Percentiles rank a stretch among this genome's conserved stretches.
phyloP scores from a whole-genome alignment of 2,888 invertebrate genomes.

The Saturnia japonica region DNA sequence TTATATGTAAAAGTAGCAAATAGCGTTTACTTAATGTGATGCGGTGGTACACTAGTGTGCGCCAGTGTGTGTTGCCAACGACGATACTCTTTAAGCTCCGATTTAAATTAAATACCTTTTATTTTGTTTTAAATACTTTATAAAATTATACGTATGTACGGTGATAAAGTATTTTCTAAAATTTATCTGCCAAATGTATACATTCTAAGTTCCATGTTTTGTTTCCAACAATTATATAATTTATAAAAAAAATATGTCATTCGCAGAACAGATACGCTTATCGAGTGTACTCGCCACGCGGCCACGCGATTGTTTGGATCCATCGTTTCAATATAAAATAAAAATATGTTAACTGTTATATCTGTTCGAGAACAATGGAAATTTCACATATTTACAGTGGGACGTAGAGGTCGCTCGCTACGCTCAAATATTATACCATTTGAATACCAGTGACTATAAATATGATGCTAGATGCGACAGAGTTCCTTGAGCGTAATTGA shows the following conservation, averaged over 20 bases:
- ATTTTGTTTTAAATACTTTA: no score
- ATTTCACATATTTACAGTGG: not conserved
- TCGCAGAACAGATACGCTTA: not conserved
- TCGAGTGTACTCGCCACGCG: not conserved
- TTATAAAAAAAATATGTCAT: not conserved
- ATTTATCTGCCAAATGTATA: not conserved
- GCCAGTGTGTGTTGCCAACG: no score
- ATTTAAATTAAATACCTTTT: no score
- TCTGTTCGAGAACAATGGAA: not conserved
- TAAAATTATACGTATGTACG: no score
- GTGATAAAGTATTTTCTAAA: no score
- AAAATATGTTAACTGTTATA: not conserved
- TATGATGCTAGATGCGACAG: not conserved
- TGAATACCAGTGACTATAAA: not conserved
- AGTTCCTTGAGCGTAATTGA: not conserved
- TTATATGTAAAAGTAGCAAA: not conserved
- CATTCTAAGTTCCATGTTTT: not conserved
- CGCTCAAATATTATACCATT: not conserved
- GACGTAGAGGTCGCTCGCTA: not conserved
- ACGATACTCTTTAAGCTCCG: no score
- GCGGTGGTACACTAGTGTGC: not conserved
- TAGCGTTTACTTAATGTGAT: not conserved
- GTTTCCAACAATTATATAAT: no score
- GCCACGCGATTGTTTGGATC: not conserved
- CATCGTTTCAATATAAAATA: slow-evolving; percentile 5